Conservation (phyloP, 2,113 vertebrate species). For the Mystacornis crossleyi region DNA sequence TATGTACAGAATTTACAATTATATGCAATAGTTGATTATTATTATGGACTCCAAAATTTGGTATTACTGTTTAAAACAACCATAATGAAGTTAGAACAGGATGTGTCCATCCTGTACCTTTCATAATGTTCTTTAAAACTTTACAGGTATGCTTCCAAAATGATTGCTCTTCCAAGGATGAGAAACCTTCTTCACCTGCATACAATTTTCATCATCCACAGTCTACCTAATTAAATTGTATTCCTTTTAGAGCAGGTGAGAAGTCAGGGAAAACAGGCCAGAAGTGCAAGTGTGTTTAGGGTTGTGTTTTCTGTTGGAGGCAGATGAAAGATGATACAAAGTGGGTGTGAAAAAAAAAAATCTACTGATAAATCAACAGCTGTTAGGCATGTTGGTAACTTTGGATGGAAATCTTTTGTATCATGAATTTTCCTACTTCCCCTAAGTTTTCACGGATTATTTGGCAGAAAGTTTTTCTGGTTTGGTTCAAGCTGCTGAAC, state of each 20-base stretch:
- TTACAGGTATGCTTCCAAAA: background rate
- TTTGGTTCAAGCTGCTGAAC: background rate
- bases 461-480: background rate
- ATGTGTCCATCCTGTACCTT: background rate
- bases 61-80: background rate
- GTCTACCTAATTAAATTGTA: background rate
- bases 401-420: background rate
- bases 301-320: background rate
- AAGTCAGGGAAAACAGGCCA: background rate
- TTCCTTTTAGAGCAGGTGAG: background rate
- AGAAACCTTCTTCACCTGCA: background rate
- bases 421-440: background rate
- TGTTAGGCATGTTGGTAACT: background rate
- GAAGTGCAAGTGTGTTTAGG: background rate
- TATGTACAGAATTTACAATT: conserved; percentile 63
- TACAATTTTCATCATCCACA: background rate
- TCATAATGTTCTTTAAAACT: background rate
- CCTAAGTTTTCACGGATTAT: background rate
- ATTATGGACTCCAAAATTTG: background rate
- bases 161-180: background rate
- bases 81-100: background rate
- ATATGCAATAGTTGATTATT: background rate
- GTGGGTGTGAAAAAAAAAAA: background rate
- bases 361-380: background rate
- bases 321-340: background rate